These are phyloP conservation scores for Xanthostigma xanthostigma DNA, from an alignment of 2,888 invertebrate species.

Conservation along the genomic window DNA sequence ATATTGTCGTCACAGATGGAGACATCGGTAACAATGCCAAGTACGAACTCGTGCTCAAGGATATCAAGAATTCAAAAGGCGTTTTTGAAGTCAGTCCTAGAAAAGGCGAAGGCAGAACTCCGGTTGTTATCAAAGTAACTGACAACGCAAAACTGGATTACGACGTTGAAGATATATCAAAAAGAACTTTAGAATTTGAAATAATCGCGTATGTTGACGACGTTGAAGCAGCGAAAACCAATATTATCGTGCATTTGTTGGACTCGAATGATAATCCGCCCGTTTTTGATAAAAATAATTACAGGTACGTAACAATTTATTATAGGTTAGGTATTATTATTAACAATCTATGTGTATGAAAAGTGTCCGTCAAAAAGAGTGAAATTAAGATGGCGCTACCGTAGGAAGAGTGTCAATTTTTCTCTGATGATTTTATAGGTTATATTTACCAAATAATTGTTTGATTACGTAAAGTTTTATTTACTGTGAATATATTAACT, in stretches of 20 bases:
- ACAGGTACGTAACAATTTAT: constrained; percentile 22
- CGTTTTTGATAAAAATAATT: constrained; percentile 44
- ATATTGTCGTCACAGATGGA: constrained; percentile 55
- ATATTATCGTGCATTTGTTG: constrained; percentile 45
- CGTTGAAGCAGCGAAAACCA: constrained; percentile 39
- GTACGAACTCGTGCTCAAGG: constrained; percentile 44
- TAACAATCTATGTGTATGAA: no score
- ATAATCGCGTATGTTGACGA: constrained; percentile 43
- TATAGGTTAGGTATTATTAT: no score
- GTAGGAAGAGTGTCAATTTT: no score
- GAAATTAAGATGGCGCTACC: no score
- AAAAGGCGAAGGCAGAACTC: constrained; percentile 55
- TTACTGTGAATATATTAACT: no score
- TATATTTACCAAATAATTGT: no score
- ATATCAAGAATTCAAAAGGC: constrained; percentile 40
- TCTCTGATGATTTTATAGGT: no score
- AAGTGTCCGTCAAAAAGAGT: no score
- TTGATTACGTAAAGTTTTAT: no score
- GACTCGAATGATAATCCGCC: constrained; percentile 75
- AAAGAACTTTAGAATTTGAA: constrained; percentile 48
- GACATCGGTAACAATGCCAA: constrained; percentile 61
- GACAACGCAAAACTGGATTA: constrained; percentile 53
- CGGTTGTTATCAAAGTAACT: constrained; percentile 54
- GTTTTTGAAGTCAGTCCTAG: constrained; percentile 49
- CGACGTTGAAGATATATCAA: constrained; percentile 44